Conservation (phyloP, 2,113 vertebrate genomes). For the Pachyramphus minor region DNA sequence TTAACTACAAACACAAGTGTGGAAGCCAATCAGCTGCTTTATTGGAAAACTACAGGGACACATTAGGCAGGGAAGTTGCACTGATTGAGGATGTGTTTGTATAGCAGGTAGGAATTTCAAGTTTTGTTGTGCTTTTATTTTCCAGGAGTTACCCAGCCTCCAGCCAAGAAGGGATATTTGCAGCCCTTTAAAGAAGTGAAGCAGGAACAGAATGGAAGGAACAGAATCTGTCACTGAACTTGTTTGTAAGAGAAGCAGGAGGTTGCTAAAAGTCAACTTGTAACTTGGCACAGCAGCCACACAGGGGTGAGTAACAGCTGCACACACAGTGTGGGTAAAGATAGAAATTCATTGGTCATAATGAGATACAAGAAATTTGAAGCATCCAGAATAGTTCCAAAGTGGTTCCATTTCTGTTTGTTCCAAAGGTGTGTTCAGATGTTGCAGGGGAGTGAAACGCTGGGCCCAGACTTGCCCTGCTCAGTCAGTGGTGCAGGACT, state of each 20-base stretch:
- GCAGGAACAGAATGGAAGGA: neutral
- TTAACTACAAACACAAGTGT: neutral
- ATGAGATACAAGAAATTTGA: neutral
- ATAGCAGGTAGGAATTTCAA: neutral
- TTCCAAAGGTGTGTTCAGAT: too few species aligned
- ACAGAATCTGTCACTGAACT: neutral
- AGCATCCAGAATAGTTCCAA: neutral
- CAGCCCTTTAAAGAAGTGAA: neutral
- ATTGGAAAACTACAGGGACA: neutral
- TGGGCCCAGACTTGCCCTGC: neutral
- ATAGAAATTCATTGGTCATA: neutral
- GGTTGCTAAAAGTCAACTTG: neutral
- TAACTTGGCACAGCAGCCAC: neutral
- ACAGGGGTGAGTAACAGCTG: neutral
- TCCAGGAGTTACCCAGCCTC: neutral
- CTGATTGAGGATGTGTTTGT: neutral
- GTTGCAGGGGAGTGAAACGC: neutral
- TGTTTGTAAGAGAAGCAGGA: neutral
- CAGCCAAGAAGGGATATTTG: neutral
- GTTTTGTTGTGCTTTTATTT: neutral
- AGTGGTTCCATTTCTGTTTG: neutral
- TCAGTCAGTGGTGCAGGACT: rapidly evolving
- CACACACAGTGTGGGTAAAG: neutral
- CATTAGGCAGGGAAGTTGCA: neutral
- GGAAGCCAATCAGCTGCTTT: neutral